Percentiles rank a stretch among this genome's conserved stretches.
Conservation (phyloP, 2,888 invertebrate species). For the Biston stratarius region DNA sequence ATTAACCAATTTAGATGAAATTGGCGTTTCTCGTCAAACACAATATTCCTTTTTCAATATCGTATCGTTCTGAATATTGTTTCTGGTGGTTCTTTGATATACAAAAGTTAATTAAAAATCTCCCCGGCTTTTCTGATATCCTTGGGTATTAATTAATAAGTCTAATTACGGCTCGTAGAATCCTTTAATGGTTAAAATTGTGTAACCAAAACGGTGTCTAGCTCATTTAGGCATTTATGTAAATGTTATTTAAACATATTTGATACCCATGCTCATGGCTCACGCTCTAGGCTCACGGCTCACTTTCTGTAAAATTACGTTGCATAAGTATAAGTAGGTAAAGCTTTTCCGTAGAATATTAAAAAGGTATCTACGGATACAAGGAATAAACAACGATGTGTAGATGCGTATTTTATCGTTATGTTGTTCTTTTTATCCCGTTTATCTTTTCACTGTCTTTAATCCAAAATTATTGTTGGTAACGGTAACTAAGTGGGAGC, state of each 20-base stretch:
- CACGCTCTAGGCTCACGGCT: too few species aligned
- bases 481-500: neutral
- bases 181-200: neutral
- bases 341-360: too few species aligned
- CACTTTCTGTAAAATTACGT: too few species aligned
- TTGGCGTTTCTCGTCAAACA: neutral
- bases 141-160: neutral
- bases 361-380: too few species aligned
- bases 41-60: conserved; percentile 6
- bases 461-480: neutral
- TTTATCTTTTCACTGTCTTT: too few species aligned
- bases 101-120: conserved; percentile 4
- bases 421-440: too few species aligned
- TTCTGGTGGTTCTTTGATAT: neutral
- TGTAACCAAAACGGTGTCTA: neutral
- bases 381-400: too few species aligned
- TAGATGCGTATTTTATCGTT: too few species aligned
- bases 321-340: too few species aligned
- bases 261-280: too few species aligned
- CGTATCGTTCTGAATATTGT: neutral
- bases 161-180: too few species aligned
- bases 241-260: too few species aligned
- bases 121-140: conserved; percentile 1
- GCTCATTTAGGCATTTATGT: neutral
- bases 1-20: neutral